Evolutionary conservation across 2,888 invertebrate genomes (phyloP).

Genomic region (Craniophora ligustri): DNA sequence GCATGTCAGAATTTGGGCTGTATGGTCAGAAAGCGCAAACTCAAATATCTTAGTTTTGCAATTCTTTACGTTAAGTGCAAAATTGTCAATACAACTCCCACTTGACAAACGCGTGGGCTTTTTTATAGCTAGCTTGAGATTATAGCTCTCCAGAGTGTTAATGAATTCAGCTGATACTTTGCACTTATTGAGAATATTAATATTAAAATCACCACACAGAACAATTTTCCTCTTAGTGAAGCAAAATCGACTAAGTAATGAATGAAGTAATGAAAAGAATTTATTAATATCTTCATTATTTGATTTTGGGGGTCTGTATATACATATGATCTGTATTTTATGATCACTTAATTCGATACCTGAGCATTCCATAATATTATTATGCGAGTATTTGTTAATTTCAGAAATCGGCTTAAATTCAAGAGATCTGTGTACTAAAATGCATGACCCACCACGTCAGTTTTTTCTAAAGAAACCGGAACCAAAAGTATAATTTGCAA

Average conservation of each 20-base stretch:
- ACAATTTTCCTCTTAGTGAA: neutral
- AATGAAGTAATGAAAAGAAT: constrained; percentile 1
- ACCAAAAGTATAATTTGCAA: constrained; percentile 3
- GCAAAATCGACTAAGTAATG: neutral
- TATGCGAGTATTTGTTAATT: constrained; percentile 9
- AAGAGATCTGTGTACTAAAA: constrained; percentile 2
- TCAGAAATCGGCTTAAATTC: constrained; percentile 1
- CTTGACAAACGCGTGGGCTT: constrained; percentile 1
- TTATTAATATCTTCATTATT: constrained; percentile 1
- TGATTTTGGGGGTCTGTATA: constrained; percentile 13
- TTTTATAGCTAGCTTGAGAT: neutral
- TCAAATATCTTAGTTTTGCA: neutral
- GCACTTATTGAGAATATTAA: neutral
- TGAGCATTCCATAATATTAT: constrained; percentile 17
- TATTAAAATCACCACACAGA: neutral
- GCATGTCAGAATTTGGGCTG: neutral
- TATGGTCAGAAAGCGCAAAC: constrained; percentile 3
- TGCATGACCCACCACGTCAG: constrained; percentile 10
- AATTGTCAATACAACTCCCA: constrained; percentile 1
- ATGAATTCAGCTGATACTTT: neutral
- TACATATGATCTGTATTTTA: constrained; percentile 7
- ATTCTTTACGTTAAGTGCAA: neutral
- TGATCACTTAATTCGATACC: constrained; percentile 9
- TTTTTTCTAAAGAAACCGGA: constrained; percentile 4
- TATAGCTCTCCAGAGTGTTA: neutral